phyloP scores from a whole-genome alignment of 2,888 invertebrate species.

The Ormyrus nitidulus region DNA sequence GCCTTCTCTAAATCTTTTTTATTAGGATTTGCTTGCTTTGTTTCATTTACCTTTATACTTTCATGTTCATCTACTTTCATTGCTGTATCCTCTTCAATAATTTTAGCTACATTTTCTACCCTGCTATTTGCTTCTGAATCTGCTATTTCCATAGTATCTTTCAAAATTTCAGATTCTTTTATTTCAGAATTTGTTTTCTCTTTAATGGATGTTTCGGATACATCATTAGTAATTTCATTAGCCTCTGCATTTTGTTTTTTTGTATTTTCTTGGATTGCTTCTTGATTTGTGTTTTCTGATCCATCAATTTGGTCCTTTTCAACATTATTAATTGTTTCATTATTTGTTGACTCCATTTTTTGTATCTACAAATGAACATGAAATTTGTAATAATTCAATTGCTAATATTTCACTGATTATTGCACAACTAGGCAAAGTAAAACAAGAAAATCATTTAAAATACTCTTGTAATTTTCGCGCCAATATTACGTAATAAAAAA shows the following conservation, averaged over 20 bases:
- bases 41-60: constrained; percentile 53
- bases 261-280: constrained; percentile 7
- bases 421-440: too few species aligned
- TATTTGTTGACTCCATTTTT: constrained; percentile 45
- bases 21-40: neutral
- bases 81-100: constrained; percentile 49
- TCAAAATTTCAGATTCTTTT: neutral
- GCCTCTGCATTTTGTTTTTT: neutral
- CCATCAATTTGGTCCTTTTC: constrained; percentile 7
- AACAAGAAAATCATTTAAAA: too few species aligned
- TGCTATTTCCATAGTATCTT: constrained; percentile 39
- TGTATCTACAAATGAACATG: neutral
- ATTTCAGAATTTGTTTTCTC: constrained; percentile 1
- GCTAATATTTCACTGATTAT: neutral
- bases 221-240: constrained; percentile 14
- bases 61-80: constrained; percentile 55
- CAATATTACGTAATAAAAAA: neutral
- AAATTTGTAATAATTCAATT: constrained; percentile 3
- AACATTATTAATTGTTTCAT: constrained; percentile 14
- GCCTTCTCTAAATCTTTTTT: neutral
- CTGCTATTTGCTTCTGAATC: constrained; percentile 26
- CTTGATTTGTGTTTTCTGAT: constrained; percentile 4
- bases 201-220: constrained; percentile 6
- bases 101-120: constrained; percentile 18
- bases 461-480: neutral